These are phyloP conservation scores for Gymnoscopelus microlampas DNA, from an alignment of 2,797 vertebrate genomes.

Conservation along the genomic window DNA sequence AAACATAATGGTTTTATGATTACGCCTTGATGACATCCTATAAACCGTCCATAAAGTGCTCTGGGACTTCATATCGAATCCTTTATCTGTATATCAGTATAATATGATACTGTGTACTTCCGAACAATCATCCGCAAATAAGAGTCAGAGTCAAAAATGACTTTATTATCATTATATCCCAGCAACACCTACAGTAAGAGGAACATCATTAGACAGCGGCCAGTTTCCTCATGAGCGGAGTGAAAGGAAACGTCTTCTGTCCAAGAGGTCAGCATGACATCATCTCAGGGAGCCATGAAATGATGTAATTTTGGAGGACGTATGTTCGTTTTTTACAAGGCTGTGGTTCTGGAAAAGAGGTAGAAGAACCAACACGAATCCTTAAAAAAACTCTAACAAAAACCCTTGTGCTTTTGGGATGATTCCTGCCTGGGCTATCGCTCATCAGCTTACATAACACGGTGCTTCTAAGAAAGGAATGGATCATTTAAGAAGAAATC, in stretches of 20 bases:
- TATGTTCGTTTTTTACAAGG: constrained; percentile 65
- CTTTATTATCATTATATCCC: constrained; percentile 25
- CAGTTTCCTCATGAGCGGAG: constrained; percentile 11
- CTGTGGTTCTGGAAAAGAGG: constrained; percentile 47
- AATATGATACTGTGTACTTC: constrained; percentile 30
- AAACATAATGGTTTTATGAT: constrained; percentile 22
- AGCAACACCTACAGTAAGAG: constrained; percentile 13
- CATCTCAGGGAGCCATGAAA: constrained; percentile 65
- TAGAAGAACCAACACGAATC: constrained; percentile 49
- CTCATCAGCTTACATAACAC: constrained; percentile 41
- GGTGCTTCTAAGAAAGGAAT: background rate
- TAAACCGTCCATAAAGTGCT: constrained; percentile 14
- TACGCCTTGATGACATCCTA: constrained; percentile 18
- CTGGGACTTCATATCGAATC: constrained; percentile 31
- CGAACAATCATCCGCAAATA: constrained; percentile 53
- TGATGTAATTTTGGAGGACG: constrained; percentile 73
- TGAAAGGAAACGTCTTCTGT: constrained; percentile 48
- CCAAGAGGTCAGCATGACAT: constrained; percentile 69
- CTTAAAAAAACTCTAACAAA: constrained; percentile 3
- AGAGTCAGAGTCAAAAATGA: constrained; percentile 36
- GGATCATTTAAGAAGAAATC: constrained; percentile 20
- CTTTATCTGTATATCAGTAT: constrained; percentile 34
- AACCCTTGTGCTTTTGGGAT: constrained; percentile 37
- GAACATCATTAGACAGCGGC: background rate
- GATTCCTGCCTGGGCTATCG: constrained; percentile 40